Evolutionary conservation across 1,140 invertebrate species (phyloP).

Genomic region (Anthonomus grandis): DNA sequence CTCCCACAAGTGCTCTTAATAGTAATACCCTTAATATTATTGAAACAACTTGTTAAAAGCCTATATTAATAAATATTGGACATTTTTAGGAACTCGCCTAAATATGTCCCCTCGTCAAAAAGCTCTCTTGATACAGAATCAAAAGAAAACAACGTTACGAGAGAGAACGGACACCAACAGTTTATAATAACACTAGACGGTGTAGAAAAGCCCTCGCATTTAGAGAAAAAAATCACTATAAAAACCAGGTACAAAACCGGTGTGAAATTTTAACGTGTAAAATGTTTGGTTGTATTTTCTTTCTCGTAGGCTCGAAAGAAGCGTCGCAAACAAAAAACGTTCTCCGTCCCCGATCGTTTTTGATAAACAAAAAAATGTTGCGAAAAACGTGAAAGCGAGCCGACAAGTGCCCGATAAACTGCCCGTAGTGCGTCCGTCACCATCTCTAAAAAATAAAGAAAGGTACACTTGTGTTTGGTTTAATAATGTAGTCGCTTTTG

Average conservation of each 20-base stretch:
- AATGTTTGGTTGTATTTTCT: not conserved
- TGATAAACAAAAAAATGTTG: slow-evolving; percentile 35
- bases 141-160: slow-evolving; percentile 18
- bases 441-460: slow-evolving; percentile 52
- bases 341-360: slow-evolving; percentile 55
- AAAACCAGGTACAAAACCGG: not conserved
- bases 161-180: slow-evolving; percentile 42
- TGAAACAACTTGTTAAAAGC: not conserved
- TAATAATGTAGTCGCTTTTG: not conserved
- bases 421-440: slow-evolving; percentile 44
- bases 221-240: too few species aligned
- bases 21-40: too few species aligned
- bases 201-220: slow-evolving; percentile 36
- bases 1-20: too few species aligned
- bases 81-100: slow-evolving; percentile 14
- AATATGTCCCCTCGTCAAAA: slow-evolving; percentile 13
- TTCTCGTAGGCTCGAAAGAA: too few species aligned
- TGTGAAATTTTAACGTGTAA: not conserved
- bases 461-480: slow-evolving; percentile 34
- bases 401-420: slow-evolving; percentile 45
- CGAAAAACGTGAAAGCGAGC: not conserved
- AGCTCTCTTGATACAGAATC: not conserved
- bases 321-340: slow-evolving; percentile 30
- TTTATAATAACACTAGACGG: slow-evolving; percentile 67
- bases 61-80: not conserved